Percentiles rank a stretch among this genome's conserved stretches.
phyloP scores from a whole-genome alignment of 1,140 invertebrate genomes.

The Listronotus oregonensis region DNA sequence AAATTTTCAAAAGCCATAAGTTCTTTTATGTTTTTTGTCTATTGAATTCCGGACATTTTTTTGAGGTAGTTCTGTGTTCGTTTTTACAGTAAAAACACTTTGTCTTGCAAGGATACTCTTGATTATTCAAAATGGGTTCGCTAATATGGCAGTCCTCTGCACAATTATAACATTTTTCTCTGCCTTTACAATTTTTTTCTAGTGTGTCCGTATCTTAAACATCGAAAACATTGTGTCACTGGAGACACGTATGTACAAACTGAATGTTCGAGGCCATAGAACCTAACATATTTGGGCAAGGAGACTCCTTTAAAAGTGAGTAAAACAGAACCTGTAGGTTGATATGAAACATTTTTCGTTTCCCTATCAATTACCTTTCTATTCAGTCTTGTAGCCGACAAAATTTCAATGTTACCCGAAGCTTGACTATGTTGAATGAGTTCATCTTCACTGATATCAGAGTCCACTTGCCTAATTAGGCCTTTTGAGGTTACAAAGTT shows the following conservation, averaged over 20 bases:
- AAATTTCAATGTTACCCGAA: slow-evolving; percentile 9
- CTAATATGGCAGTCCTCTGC: neutral
- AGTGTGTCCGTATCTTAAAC: slow-evolving; percentile 14
- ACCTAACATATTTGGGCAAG: neutral
- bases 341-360: neutral
- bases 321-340: slow-evolving; percentile 8
- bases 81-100: too few relatives aligned
- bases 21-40: too few relatives aligned
- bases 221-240: slow-evolving; percentile 19
- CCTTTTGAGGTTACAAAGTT: too few relatives aligned
- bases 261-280: neutral
- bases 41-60: too few relatives aligned
- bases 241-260: slow-evolving; percentile 4
- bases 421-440: neutral
- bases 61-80: too few relatives aligned
- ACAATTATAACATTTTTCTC: slow-evolving; percentile 14
- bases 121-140: too few relatives aligned
- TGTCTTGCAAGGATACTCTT: too few relatives aligned
- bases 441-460: too few relatives aligned
- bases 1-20: too few relatives aligned
- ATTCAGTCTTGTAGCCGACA: neutral
- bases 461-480: too few relatives aligned
- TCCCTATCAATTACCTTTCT: slow-evolving; percentile 4
- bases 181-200: slow-evolving; percentile 10
- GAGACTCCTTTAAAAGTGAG: slow-evolving; percentile 2